Conservation (phyloP, 2,888 invertebrate genomes). For the Amorpha juglandis region DNA sequence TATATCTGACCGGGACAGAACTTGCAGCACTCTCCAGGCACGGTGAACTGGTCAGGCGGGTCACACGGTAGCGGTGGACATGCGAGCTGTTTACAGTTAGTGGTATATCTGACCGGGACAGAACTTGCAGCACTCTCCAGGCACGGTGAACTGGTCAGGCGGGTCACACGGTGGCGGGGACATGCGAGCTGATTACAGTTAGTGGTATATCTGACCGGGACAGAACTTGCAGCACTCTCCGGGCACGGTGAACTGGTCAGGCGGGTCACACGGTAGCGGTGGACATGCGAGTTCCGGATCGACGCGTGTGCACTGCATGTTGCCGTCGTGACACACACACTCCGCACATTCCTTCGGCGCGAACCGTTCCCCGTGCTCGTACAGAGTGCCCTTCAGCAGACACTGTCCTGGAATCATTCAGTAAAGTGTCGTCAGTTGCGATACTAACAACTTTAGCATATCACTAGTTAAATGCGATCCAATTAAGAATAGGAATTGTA, state of each 20-base stretch:
- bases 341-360: constrained; percentile 91
- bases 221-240: constrained; percentile 96
- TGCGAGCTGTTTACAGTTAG: too few relatives aligned
- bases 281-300: constrained; percentile 91
- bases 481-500: too few relatives aligned
- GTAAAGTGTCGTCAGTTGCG: background rate
- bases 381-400: constrained; percentile 86
- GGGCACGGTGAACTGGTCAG: constrained; percentile 91
- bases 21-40: constrained; percentile 94
- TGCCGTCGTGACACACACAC: constrained; percentile 93
- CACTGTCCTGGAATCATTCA: constrained; percentile 87
- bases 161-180: too few relatives aligned
- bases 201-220: constrained; percentile 85
- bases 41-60: constrained; percentile 89
- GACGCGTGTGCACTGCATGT: constrained; percentile 89
- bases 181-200: constrained; percentile 4
- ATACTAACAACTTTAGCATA: background rate
- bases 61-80: constrained; percentile 93
- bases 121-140: too few relatives aligned
- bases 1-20: constrained; percentile 90
- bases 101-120: too few relatives aligned
- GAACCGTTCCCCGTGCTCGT: constrained; percentile 91
- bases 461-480: too few relatives aligned
- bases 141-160: too few relatives aligned
- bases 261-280: constrained; percentile 89